phyloP scores from a whole-genome alignment of 2,113 vertebrate species.

The Oryzias melastigma region DNA sequence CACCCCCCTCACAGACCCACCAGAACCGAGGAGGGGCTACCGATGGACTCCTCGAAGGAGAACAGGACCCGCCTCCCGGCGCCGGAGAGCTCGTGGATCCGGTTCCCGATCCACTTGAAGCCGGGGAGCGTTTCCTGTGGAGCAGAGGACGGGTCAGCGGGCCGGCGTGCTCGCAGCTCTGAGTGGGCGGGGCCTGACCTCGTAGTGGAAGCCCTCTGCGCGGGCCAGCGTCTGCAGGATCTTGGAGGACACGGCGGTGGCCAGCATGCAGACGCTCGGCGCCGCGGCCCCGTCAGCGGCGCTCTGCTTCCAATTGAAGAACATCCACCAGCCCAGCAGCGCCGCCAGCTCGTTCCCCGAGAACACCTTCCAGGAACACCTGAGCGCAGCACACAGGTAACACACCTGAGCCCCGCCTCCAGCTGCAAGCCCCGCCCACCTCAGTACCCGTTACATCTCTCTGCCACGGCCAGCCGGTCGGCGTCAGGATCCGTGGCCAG shows the following conservation, averaged over 20 bases:
- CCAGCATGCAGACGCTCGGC: slow-evolving; percentile 85
- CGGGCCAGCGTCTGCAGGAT: slow-evolving; percentile 86
- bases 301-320: slow-evolving; percentile 84
- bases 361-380: slow-evolving; percentile 90
- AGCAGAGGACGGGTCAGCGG: slow-evolving; percentile 2
- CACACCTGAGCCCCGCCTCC: neutral
- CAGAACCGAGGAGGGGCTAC: slow-evolving; percentile 61
- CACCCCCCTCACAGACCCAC: neutral
- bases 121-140: slow-evolving; percentile 93
- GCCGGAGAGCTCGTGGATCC: slow-evolving; percentile 85
- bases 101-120: slow-evolving; percentile 95
- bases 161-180: neutral
- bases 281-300: slow-evolving; percentile 68
- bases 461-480: slow-evolving; percentile 91
- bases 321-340: slow-evolving; percentile 96
- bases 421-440: slow-evolving; percentile 3
- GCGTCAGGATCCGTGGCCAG: slow-evolving; percentile 95
- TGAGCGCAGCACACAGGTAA: slow-evolving; percentile 34
- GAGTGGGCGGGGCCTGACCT: slow-evolving; percentile 71
- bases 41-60: slow-evolving; percentile 96
- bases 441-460: slow-evolving; percentile 79
- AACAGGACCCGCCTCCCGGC: slow-evolving; percentile 87
- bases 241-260: slow-evolving; percentile 93
- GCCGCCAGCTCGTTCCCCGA: slow-evolving; percentile 92
- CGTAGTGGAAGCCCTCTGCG: slow-evolving; percentile 89